A percentile compares a stretch with the other conserved stretches of the same genome.
These are phyloP conservation scores for Sebastes oblongus DNA, from an alignment of 2,797 vertebrate species.

Conservation along the genomic window DNA sequence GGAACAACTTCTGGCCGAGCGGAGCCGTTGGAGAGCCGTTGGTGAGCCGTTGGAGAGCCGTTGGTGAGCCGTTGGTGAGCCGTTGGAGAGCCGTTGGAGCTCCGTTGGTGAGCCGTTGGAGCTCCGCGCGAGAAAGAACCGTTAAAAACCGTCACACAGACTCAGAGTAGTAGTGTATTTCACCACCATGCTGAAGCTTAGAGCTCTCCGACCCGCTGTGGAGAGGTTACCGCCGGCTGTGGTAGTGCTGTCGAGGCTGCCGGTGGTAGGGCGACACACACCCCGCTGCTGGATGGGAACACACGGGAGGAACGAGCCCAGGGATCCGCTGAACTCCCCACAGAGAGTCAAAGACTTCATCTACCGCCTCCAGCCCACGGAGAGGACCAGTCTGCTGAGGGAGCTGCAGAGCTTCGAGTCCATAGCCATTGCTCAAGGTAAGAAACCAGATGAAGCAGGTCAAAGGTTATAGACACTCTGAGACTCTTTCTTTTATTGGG, in stretches of 20 bases:
- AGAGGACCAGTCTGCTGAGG: constrained; percentile 87
- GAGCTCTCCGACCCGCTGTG: constrained; percentile 40
- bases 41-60: neutral
- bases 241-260: neutral
- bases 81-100: neutral
- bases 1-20: constrained; percentile 31
- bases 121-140: neutral
- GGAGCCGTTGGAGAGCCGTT: neutral
- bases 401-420: constrained; percentile 94
- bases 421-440: constrained; percentile 67
- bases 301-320: constrained; percentile 86
- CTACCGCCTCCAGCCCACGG: constrained; percentile 88
- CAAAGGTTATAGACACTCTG: too few relatives aligned
- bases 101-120: neutral
- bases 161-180: too few relatives aligned
- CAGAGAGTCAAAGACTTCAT: constrained; percentile 91
- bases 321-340: constrained; percentile 87
- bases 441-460: too few relatives aligned
- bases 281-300: constrained; percentile 83
- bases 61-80: neutral
- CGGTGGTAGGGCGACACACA: constrained; percentile 1
- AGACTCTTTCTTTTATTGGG: too few relatives aligned
- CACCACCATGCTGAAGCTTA: constrained; percentile 48
- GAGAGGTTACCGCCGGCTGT: neutral
- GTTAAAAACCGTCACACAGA: neutral